phyloP scores from a whole-genome alignment of 2,888 invertebrate genomes.

The Drosophila emarginata region DNA sequence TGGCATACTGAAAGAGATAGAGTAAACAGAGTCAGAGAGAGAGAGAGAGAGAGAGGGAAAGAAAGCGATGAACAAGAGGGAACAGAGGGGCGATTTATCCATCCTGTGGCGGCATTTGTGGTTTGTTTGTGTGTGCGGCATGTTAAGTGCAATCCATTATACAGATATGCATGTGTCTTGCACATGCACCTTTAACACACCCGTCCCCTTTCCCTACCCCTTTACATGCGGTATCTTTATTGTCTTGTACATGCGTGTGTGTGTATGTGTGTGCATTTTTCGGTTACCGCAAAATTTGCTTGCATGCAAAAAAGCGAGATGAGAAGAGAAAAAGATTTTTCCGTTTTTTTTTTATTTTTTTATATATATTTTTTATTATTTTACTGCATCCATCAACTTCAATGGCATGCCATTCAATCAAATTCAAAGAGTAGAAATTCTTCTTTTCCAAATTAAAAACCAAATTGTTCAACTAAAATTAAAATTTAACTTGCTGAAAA shows the following conservation, averaged over 20 bases:
- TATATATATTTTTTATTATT: background rate
- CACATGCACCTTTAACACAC: slow-evolving; percentile 30
- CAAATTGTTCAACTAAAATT: background rate
- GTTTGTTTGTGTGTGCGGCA: slow-evolving; percentile 60
- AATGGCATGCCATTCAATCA: slow-evolving; percentile 51
- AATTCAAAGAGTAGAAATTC: slow-evolving; percentile 3
- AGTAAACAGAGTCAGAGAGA: background rate
- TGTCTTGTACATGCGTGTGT: slow-evolving; percentile 17
- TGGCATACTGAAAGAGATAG: background rate
- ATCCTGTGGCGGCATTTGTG: slow-evolving; percentile 44
- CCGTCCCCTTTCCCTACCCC: background rate
- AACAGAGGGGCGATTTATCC: slow-evolving; percentile 7
- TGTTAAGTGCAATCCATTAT: slow-evolving; percentile 78
- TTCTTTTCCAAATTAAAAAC: slow-evolving; percentile 11
- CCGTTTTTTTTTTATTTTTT: background rate
- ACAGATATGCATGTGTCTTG: slow-evolving; percentile 53
- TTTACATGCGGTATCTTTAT: slow-evolving; percentile 11
- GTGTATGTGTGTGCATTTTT: slow-evolving; percentile 33
- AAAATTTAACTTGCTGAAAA: slow-evolving; percentile 4
- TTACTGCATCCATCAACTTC: slow-evolving; percentile 49
- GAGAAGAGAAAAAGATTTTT: slow-evolving; percentile 6
- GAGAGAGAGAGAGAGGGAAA: background rate
- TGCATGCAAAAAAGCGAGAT: background rate
- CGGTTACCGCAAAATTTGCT: slow-evolving; percentile 37
- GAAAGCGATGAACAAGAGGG: background rate